A percentile compares a stretch with the other conserved stretches of the same genome.
Conservation (phyloP, 2,888 invertebrate genomes). For the Hirudinaria manillensis region DNA sequence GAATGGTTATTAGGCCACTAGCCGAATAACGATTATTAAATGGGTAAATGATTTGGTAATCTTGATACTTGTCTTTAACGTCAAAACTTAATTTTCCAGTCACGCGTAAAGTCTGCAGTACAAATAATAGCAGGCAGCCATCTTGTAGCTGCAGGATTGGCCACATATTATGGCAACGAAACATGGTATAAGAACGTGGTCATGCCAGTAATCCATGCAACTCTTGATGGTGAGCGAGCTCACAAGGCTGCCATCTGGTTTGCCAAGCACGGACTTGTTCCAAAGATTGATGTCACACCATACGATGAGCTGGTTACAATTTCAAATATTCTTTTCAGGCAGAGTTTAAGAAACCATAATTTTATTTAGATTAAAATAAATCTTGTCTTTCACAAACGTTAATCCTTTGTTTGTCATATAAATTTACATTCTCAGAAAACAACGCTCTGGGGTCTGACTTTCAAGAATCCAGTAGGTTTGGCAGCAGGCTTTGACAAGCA, state of each 20-base stretch:
- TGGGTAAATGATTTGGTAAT: too few species aligned
- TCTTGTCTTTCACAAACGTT: neutral
- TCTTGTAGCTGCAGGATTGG: constrained; percentile 64
- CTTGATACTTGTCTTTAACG: too few species aligned
- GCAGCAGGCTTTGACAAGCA: constrained; percentile 98
- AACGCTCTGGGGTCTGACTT: constrained; percentile 65
- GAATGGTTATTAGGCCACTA: too few species aligned
- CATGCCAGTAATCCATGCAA: constrained; percentile 65
- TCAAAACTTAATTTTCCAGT: neutral
- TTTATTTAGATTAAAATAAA: neutral
- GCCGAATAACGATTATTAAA: too few species aligned
- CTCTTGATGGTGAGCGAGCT: constrained; percentile 72
- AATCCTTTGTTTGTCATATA: neutral
- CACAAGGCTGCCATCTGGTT: constrained; percentile 72
- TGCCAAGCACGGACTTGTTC: constrained; percentile 71
- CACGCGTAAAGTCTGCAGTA: constrained; percentile 57
- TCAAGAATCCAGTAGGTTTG: constrained; percentile 88
- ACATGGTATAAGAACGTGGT: constrained; percentile 69
- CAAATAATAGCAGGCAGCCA: constrained; percentile 66
- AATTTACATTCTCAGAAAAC: constrained; percentile 60
- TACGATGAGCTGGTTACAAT: constrained; percentile 61
- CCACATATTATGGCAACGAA: constrained; percentile 69
- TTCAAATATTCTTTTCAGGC: too few species aligned
- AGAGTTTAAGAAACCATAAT: constrained; percentile 43
- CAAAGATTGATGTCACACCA: constrained; percentile 62